Base-by-base conservation (phyloP, 2,113 vertebrate genomes). In the Emydura subglobosa region DNA sequence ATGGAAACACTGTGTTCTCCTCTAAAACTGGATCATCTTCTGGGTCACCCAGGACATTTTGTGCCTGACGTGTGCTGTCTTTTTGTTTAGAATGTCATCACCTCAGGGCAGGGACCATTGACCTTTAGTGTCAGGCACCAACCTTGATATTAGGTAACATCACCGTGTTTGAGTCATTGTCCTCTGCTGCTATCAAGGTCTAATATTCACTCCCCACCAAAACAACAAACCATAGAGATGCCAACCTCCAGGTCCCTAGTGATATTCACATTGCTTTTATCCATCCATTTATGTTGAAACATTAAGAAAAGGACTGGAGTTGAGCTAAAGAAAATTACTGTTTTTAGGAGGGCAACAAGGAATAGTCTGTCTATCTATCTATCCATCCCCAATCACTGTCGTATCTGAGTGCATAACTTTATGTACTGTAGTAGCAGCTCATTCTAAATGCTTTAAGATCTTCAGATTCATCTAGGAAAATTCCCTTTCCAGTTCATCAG, bases 381-480 rank as follows among this genome's bases (percentile, higher is more conserved):
- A 78, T 72, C 80, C 54, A 85, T 59, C 85, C 0, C 1, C 24
- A 88, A 90, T 83, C 94, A 86, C 93, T 7, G 0, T 72, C 88
- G 95, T 88, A 85, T 93, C 92, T 86, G 65, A 96, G 91, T 93
- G 81, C 74, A 42, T 57, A 83, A n/a, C 89, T 96, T 79, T 72
- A 57, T 65, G 65, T 81, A 13, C 47, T 1, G 6, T 83, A 91
- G 54, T 79, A 94, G 94, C 96, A 96, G 39, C 82, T 93, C 83
- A 94, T 93, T 96, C 95, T 89, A 96, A 95, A 96, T 79, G 83
- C 92, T 95, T 94, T 88, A 95, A 95, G 93, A 97, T 79, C 92
- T 85, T 79, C 74, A 87, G 93, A 92, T 92, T 92, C 94, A 95
- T 68, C 83, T 82, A 17, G 92, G 92, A 95, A 29, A 79, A 86